A percentile compares a stretch with the other conserved stretches of the same genome.
Conservation (phyloP, 2,888 invertebrate species). For the Leptogaster cylindrica region DNA sequence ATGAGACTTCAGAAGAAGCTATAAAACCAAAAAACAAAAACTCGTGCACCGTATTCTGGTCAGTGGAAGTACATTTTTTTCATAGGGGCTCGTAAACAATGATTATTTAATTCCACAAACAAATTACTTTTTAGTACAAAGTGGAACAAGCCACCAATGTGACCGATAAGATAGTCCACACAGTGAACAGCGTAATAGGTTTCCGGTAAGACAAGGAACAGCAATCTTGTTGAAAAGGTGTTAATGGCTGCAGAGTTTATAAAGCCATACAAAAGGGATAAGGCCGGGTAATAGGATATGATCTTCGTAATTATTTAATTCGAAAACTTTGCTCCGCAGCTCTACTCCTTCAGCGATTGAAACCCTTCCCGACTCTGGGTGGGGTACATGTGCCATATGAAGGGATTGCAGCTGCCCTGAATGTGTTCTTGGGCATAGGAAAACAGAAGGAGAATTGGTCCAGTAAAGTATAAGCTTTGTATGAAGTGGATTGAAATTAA, state of each 20-base stretch:
- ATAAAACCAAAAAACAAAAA: too few relatives aligned
- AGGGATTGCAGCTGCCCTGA: too few relatives aligned
- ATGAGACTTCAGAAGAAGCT: too few relatives aligned
- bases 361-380: too few relatives aligned
- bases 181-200: constrained; percentile 17
- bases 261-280: constrained; percentile 22
- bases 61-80: too few relatives aligned
- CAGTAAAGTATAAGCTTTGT: too few relatives aligned
- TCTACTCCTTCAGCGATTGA: constrained; percentile 14
- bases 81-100: too few relatives aligned
- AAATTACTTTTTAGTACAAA: constrained; percentile 15
- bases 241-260: constrained; percentile 34
- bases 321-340: constrained; percentile 21
- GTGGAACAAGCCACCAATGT: constrained; percentile 23
- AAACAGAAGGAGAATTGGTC: too few relatives aligned
- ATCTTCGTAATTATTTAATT: constrained; percentile 34
- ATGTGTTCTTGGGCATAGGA: too few relatives aligned
- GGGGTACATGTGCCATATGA: too few relatives aligned
- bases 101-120: constrained; percentile 21
- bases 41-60: too few relatives aligned
- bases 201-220: constrained; percentile 3
- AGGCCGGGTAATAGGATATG: constrained; percentile 26
- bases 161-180: constrained; percentile 31
- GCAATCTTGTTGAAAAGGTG: constrained; percentile 20
- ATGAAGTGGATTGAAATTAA: too few relatives aligned